Percentiles rank a stretch among this genome's conserved stretches.
Evolutionary conservation across 2,888 invertebrate species (phyloP).

Genomic region (Microplitis deprimator): DNA sequence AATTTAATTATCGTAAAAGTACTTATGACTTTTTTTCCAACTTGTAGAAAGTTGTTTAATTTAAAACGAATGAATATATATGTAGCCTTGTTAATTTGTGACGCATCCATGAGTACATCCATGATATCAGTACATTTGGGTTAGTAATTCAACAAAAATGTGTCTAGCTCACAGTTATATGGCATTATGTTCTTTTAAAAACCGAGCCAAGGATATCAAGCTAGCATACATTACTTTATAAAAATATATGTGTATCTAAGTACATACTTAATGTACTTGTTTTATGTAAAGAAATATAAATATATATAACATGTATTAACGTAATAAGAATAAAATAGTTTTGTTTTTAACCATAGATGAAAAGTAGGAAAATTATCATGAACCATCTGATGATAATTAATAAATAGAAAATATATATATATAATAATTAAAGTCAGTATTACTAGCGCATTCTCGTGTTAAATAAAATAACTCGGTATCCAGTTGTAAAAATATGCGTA

Average conservation of each 20-base stretch:
- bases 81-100: slow-evolving; percentile 5
- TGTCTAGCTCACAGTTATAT: slow-evolving; percentile 2
- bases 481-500: neutral
- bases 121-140: neutral
- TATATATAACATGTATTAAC: too few species aligned
- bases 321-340: too few species aligned
- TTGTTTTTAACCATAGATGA: too few species aligned
- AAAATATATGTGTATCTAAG: neutral
- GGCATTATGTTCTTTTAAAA: slow-evolving; percentile 2
- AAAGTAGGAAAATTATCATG: too few species aligned
- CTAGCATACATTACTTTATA: neutral
- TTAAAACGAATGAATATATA: neutral
- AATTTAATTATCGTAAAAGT: slow-evolving; percentile 7
- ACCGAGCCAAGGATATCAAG: slow-evolving; percentile 8
- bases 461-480: neutral
- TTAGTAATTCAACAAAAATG: slow-evolving; percentile 6
- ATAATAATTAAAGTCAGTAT: neutral
- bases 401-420: too few species aligned
- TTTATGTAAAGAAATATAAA: too few species aligned
- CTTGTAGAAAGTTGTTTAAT: slow-evolving; percentile 8
- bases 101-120: slow-evolving; percentile 9
- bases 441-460: neutral
- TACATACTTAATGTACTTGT: neutral
- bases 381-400: too few species aligned
- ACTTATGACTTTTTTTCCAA: slow-evolving; percentile 4